phyloP scores from a whole-genome alignment of 2,888 invertebrate species.

The Cheilosia vulpina region DNA sequence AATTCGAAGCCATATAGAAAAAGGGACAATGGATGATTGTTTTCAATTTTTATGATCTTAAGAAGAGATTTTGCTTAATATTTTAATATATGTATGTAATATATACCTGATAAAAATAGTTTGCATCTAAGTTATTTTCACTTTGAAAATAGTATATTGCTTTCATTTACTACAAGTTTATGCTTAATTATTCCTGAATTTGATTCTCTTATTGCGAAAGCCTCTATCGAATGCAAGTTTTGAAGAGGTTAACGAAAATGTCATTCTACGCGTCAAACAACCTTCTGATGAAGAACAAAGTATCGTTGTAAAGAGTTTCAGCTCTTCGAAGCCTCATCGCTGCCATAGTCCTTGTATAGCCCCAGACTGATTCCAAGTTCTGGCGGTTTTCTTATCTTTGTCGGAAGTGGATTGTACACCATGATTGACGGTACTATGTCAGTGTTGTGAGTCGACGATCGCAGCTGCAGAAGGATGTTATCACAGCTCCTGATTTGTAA shows the following conservation, averaged over 20 bases:
- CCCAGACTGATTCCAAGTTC: conserved; percentile 74
- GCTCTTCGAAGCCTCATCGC: conserved; percentile 65
- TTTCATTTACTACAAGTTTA: conserved; percentile 52
- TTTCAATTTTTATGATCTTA: conserved; percentile 17
- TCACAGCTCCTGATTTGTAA: conserved; percentile 78
- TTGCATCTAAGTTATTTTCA: conserved; percentile 52
- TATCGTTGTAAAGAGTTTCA: conserved; percentile 32
- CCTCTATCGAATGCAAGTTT: background rate
- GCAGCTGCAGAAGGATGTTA: conserved; percentile 77
- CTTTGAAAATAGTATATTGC: conserved; percentile 66
- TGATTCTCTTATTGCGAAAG: conserved; percentile 36
- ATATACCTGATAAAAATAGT: conserved; percentile 69
- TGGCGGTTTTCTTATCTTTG: conserved; percentile 78
- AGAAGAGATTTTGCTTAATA: conserved; percentile 9
- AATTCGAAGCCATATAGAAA: conserved; percentile 63
- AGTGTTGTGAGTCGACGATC: conserved; percentile 63
- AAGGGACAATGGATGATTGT: conserved; percentile 53
- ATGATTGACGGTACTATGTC: conserved; percentile 53
- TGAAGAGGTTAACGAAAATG: conserved; percentile 20
- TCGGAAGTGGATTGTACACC: conserved; percentile 79
- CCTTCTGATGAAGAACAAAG: conserved; percentile 17
- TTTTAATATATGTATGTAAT: conserved; percentile 28
- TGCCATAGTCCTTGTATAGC: conserved; percentile 68
- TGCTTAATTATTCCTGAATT: conserved; percentile 60
- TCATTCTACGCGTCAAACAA: conserved; percentile 16